Conservation (phyloP, 1,140 invertebrate species). For the Pseudomyrmex cubaensis region DNA sequence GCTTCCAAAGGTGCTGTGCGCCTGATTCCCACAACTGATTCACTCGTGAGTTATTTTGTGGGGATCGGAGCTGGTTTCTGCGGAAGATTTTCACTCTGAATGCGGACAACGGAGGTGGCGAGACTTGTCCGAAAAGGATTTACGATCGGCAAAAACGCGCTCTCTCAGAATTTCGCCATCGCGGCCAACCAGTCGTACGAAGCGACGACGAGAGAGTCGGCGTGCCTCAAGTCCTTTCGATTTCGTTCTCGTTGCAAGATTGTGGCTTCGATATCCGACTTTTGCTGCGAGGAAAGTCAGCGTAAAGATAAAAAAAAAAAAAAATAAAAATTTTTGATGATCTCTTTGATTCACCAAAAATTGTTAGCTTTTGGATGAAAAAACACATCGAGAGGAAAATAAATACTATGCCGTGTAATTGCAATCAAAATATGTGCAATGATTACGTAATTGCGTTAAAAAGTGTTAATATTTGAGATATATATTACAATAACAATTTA, state of each 20-base stretch:
- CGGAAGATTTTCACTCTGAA: conserved; percentile 63
- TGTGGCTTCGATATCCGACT: conserved; percentile 33
- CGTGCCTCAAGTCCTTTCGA: conserved; percentile 69
- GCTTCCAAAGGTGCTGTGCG: neutral
- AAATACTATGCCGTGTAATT: neutral
- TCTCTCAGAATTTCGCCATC: conserved; percentile 67
- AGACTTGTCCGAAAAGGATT: conserved; percentile 69
- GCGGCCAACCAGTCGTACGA: neutral
- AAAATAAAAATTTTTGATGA: conserved; percentile 21
- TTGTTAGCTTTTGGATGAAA: neutral
- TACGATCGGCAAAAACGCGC: conserved; percentile 66
- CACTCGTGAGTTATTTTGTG: conserved; percentile 42
- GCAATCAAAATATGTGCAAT: neutral
- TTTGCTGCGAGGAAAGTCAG: conserved; percentile 10
- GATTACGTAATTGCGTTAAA: neutral
- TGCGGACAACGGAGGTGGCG: neutral
- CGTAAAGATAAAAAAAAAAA: conserved; percentile 36
- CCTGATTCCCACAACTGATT: conserved; percentile 54
- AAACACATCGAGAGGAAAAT: neutral
- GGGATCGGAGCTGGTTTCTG: conserved; percentile 34
- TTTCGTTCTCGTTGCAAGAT: conserved; percentile 68
- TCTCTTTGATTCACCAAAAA: conserved; percentile 21
- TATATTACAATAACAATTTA: too few species aligned
- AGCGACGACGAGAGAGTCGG: conserved; percentile 59
- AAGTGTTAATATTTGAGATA: neutral